phyloP scores from a whole-genome alignment of 2,113 vertebrate species.

The Cervus canadensis region DNA sequence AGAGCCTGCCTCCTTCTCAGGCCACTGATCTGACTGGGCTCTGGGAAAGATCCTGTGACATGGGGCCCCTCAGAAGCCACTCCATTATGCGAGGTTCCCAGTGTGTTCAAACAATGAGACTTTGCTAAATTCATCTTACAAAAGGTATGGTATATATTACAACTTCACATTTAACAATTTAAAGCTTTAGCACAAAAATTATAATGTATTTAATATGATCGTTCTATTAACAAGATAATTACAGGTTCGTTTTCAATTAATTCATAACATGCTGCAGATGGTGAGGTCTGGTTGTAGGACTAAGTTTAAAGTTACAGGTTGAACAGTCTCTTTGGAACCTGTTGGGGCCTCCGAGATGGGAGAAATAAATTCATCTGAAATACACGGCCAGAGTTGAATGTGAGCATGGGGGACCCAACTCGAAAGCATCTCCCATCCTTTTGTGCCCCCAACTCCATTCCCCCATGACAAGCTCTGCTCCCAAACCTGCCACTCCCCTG shows the following conservation, averaged over 20 bases:
- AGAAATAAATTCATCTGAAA: background rate
- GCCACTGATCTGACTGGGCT: background rate
- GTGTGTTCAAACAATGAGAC: background rate
- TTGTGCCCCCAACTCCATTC: fast-evolving
- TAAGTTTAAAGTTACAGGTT: background rate
- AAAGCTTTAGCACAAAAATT: conserved; percentile 63
- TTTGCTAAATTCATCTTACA: background rate
- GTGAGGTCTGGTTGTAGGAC: conserved; percentile 32
- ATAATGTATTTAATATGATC: conserved; percentile 59
- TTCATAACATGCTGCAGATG: conserved; percentile 63
- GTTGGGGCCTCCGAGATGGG: background rate
- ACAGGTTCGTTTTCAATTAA: conserved; percentile 67
- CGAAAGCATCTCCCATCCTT: background rate
- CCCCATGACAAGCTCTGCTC: background rate
- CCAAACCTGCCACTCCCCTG: background rate
- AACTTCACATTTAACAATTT: conserved; percentile 49
- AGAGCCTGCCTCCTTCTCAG: background rate
- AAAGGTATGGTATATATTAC: conserved; percentile 5
- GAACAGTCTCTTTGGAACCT: background rate
- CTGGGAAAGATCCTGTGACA: background rate
- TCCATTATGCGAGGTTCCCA: background rate
- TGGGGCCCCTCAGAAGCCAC: background rate
- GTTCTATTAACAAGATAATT: conserved; percentile 67
- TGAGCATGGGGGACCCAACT: background rate
- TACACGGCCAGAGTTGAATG: background rate